These are phyloP conservation scores for Euzetes globulus DNA, from an alignment of 2,888 invertebrate species.

Conservation along the genomic window DNA sequence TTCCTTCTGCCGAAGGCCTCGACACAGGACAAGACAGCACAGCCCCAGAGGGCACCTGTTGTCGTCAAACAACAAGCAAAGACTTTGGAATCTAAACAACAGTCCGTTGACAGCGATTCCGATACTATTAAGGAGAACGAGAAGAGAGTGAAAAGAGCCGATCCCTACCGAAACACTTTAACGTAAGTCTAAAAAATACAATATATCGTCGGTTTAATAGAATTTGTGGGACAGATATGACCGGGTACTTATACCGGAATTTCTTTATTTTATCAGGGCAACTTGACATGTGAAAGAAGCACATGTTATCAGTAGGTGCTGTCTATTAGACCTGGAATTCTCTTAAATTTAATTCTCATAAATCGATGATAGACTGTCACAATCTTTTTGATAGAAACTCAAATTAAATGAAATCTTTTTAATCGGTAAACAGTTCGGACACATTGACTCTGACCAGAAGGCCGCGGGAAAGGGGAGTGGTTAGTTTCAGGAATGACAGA, in stretches of 20 bases:
- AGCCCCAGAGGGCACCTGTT: background rate
- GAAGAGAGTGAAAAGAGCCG: background rate
- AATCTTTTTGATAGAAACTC: background rate
- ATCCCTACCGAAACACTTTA: background rate
- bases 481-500: constrained; percentile 34
- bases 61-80: background rate
- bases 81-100: background rate
- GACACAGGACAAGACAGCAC: background rate
- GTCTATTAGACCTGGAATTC: no score
- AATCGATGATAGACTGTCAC: no score
- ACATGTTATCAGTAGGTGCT: no score
- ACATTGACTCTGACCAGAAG: constrained; percentile 6
- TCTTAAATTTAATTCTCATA: no score
- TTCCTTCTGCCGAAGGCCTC: constrained; percentile 1
- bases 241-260: no score
- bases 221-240: no score
- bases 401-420: background rate
- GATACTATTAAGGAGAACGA: background rate
- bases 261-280: no score
- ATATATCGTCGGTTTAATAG: no score
- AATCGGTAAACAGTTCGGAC: no score
- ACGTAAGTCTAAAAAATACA: background rate
- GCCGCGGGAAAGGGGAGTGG: constrained; percentile 40
- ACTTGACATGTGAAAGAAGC: no score
- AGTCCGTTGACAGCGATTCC: background rate